phyloP scores from a whole-genome alignment of 1,140 invertebrate genomes.

The Dendrolimus kikuchii region DNA sequence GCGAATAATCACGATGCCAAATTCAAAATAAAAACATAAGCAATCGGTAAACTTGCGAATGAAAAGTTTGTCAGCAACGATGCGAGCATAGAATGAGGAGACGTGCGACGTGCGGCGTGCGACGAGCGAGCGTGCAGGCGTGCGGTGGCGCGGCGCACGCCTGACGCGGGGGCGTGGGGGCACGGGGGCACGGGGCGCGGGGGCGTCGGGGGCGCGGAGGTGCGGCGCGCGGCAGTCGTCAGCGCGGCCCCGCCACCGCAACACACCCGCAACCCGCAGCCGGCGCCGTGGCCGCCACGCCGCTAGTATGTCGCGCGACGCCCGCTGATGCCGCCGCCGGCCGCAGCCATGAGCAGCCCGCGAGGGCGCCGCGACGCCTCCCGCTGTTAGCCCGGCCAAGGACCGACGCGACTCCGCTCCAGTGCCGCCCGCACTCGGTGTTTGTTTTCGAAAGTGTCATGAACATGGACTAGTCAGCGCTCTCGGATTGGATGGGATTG shows the following conservation, averaged over 20 bases:
- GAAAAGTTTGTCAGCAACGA: not conserved
- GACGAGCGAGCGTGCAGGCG: not conserved
- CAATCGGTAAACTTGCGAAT: not conserved
- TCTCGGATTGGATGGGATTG: not conserved
- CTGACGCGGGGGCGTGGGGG: not conserved
- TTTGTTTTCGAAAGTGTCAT: not conserved
- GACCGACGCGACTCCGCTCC: not conserved
- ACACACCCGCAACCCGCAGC: conserved; percentile 17
- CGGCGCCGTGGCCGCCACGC: conserved; percentile 10
- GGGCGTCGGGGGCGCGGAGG: conserved; percentile 8
- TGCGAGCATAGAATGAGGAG: not conserved
- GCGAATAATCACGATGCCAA: too few relatives aligned
- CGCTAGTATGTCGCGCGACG: conserved; percentile 12
- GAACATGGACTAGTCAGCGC: not conserved
- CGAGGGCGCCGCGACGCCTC: conserved; percentile 12
- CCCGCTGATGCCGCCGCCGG: conserved; percentile 17
- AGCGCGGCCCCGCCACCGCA: conserved; percentile 17
- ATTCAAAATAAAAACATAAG: too few relatives aligned
- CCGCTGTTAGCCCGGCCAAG: conserved; percentile 5
- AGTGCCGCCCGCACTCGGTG: not conserved
- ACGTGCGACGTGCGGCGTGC: not conserved
- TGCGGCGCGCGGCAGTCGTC: conserved; percentile 18
- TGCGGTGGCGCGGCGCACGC: not conserved
- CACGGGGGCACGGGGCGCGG: conserved; percentile 5
- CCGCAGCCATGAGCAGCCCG: conserved; percentile 13